Evolutionary conservation across 2,888 invertebrate species (phyloP), one percentile per base, ranked within the genome.

Genomic region (Dicyrtoma fusca): DNA sequence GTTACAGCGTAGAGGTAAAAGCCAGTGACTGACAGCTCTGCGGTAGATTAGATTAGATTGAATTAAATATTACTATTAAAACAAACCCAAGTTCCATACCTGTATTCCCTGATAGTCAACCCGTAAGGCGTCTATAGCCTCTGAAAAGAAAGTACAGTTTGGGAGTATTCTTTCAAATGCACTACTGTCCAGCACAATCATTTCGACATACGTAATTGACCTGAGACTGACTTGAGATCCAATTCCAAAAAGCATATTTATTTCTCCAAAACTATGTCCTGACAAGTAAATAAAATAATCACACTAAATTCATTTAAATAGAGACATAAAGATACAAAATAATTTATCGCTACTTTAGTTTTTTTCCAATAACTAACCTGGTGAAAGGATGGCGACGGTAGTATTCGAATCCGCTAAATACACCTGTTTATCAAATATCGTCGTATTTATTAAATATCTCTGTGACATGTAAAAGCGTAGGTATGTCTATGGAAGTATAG

Each of bases 251-350:
- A 72, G 21, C 65, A 75, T 62, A 19, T 73, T 65, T 11, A 74
- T 14, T n/a, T 73, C 73, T 26, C 76, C 76, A 66, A 76, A 76
- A 55, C 76, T 74, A 19, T 66, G 64, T 13, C 74, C 74, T n/a
- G n/a, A n/a, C n/a, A n/a, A n/a, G n/a, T n/a, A n/a, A n/a, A n/a
- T n/a, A n/a, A n/a, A n/a, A n/a, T n/a, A n/a, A n/a, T n/a, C n/a
- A n/a, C n/a, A n/a, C n/a, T n/a, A n/a, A n/a, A n/a, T n/a, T n/a
- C n/a, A n/a, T n/a, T n/a, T n/a, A n/a, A n/a, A n/a, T n/a, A n/a
- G n/a, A n/a, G n/a, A n/a, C n/a, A n/a, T n/a, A n/a, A n/a, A n/a
- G n/a, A n/a, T n/a, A n/a, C n/a, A n/a, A n/a, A n/a, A n/a, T n/a
- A n/a, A n/a, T n/a, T n/a, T n/a, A n/a, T n/a, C n/a, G n/a, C n/a